Evolutionary conservation across 2,888 invertebrate species (phyloP).

Genomic region (Brenthis daphne): DNA sequence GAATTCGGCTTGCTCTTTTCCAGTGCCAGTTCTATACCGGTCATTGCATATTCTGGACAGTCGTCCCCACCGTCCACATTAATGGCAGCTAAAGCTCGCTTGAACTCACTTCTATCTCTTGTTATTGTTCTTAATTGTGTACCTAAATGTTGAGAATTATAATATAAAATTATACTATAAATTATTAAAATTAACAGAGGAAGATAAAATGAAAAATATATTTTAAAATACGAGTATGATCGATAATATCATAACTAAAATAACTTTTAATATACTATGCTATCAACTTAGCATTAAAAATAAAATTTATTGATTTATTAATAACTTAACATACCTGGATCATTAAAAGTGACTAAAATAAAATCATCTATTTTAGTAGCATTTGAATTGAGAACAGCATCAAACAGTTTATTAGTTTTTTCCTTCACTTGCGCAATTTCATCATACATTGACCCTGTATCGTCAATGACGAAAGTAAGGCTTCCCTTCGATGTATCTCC

Average conservation of each 20-base stretch:
- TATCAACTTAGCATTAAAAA: too few relatives aligned
- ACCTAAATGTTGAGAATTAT: conserved; percentile 42
- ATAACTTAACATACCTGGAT: conserved; percentile 55
- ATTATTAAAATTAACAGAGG: too few relatives aligned
- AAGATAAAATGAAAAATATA: too few relatives aligned
- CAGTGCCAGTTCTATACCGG: conserved; percentile 57
- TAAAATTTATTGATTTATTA: too few relatives aligned
- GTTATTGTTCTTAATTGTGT: conserved; percentile 46
- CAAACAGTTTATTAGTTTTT: conserved; percentile 54
- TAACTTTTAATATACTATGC: too few relatives aligned
- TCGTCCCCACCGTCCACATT: conserved; percentile 47
- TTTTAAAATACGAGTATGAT: too few relatives aligned
- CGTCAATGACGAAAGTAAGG: conserved; percentile 64
- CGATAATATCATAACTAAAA: too few relatives aligned
- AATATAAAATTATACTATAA: too few relatives aligned
- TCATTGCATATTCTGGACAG: conserved; percentile 61
- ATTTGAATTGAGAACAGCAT: conserved; percentile 53
- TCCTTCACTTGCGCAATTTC: conserved; percentile 58
- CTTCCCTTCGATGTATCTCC: conserved; percentile 51
- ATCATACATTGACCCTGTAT: conserved; percentile 57
- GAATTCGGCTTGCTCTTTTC: conserved; percentile 54
- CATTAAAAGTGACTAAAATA: conserved; percentile 64
- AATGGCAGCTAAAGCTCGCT: conserved; percentile 44
- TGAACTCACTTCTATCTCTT: conserved; percentile 48
- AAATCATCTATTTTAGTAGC: conserved; percentile 60